Base-by-base conservation (phyloP, 2,888 invertebrate genomes). In the Harmothoe impar region DNA sequence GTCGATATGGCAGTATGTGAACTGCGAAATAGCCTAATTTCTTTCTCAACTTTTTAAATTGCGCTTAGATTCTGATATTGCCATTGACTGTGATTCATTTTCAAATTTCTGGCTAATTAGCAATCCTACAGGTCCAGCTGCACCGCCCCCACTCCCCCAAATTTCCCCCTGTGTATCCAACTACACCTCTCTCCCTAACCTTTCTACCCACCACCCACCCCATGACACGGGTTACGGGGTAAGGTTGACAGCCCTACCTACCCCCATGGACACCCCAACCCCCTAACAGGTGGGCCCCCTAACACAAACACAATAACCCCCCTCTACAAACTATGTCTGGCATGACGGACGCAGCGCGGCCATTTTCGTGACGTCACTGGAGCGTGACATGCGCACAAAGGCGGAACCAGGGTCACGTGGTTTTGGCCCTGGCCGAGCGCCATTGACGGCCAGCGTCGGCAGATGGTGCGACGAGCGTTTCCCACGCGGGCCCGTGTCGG, bases 331-430 rank as follows among this genome's bases (percentile, higher is more conserved):
- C 62, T 62, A 62, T 62, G 62, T n/a, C 62, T 78, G 35, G 78
- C 78, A 35, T 29, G 78, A 35, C 43, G 33, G 43, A 84, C 84
- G n/a, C 51, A 17, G 25, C 43, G 35, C 17, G 33, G 10, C 51
- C 51, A 20, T 43, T 35, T 23, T 35, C 51, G 78, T 78, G 84
- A 84, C 84, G 43, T 84, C 84, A 43, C 35, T 25, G 20, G 51
- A 84, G 33, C 84, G 51, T 84, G 84, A 84, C 84, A 84, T 84
- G 84, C 51, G 84, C 84, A 84, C 84, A 84, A 84, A 84, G 51
- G 35, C 84, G 84, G 84, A 84, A 84, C 84, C 43, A 23, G 35
- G 84, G n/a, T n/a, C 43, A 84, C 51, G 84, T 51, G 35, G 25
- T 84, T 23, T 15, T 20, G 17, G 35, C 35, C 20, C 20, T 78